Conservation (phyloP, 2,797 vertebrate genomes). For the Eulemur coronatus region DNA sequence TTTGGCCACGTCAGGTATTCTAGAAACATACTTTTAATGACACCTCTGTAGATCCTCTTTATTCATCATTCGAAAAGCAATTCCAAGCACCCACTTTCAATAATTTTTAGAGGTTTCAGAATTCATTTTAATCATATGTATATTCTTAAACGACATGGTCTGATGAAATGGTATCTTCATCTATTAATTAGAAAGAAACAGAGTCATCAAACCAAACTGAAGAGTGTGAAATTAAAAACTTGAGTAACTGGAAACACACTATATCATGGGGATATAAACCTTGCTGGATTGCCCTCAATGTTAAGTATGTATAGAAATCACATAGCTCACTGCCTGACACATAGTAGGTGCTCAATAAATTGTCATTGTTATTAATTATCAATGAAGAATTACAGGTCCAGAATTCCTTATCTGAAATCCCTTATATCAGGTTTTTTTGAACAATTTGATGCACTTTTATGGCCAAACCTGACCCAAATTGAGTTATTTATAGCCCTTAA, state of each 20-base stretch:
- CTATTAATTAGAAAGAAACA: conserved; percentile 6
- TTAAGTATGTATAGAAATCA: not conserved
- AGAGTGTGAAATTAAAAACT: not conserved
- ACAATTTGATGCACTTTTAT: not conserved
- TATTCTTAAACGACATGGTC: conserved; percentile 5
- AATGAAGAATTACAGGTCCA: not conserved
- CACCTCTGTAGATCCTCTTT: not conserved
- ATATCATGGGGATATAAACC: not conserved
- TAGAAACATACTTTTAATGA: not conserved
- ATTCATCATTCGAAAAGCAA: conserved; percentile 8
- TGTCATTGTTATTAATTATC: not conserved
- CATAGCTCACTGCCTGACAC: not conserved
- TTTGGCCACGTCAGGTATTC: not conserved
- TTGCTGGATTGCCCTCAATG: not conserved
- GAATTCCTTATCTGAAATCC: not conserved
- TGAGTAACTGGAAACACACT: not conserved
- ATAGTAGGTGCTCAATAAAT: not conserved
- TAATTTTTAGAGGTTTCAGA: conserved; percentile 9
- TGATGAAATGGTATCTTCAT: not conserved
- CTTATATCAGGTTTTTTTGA: not conserved
- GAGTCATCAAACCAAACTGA: not conserved
- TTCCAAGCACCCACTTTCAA: not conserved
- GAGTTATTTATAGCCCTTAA: not conserved
- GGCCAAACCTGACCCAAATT: not conserved
- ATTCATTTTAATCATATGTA: conserved; percentile 11